Percentiles rank a stretch among this genome's conserved stretches.
These are phyloP conservation scores for Hemiscyllium ocellatum DNA, from an alignment of 2,113 vertebrate genomes.

Conservation along the genomic window DNA sequence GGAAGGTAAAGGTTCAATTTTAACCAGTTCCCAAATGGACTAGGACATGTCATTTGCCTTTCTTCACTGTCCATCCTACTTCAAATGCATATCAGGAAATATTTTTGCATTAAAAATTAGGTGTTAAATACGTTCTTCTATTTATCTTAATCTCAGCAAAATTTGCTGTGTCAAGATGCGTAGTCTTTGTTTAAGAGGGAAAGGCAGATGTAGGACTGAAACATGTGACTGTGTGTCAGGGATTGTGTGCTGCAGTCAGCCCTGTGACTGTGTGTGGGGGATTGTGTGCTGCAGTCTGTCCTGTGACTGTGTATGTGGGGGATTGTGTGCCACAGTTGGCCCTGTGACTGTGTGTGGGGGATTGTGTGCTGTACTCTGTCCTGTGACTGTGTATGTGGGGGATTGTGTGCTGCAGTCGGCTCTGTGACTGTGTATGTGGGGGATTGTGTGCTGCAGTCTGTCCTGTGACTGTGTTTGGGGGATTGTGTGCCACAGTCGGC, in stretches of 20 bases:
- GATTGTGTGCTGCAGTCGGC: neutral
- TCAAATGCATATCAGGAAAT: neutral
- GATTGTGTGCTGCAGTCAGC: neutral
- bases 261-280: neutral
- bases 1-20: neutral
- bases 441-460: no score
- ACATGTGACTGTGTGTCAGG: neutral
- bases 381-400: neutral
- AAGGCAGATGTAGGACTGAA: neutral
- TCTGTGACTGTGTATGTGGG: no score
- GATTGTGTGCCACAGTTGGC: neutral
- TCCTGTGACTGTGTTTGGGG: no score
- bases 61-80: neutral
- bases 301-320: neutral
- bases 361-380: no score
- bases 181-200: neutral
- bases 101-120: neutral
- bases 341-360: neutral
- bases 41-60: neutral
- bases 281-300: neutral
- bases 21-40: neutral
- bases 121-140: neutral
- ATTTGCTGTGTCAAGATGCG: neutral
- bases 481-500: neutral
- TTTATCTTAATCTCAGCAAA: neutral